Conservation (phyloP, 2,888 invertebrate species). For the Apamea epomidion region DNA sequence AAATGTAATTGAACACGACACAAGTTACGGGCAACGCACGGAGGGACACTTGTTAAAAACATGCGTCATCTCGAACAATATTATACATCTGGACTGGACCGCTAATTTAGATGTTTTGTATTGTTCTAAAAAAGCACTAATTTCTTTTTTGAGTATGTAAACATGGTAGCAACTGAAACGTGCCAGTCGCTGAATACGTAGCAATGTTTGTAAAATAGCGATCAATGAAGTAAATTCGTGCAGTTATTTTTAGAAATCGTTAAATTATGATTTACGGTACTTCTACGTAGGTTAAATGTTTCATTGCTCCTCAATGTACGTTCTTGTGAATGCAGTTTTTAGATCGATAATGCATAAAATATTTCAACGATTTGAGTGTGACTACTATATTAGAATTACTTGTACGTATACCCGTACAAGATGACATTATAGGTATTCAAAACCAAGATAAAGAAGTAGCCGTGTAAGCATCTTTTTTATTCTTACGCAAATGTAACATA, state of each 20-base stretch:
- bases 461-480: background rate
- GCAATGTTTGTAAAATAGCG: conserved; percentile 31
- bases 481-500: background rate
- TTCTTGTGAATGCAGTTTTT: conserved; percentile 42
- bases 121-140: conserved; percentile 29
- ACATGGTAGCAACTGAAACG: conserved; percentile 4
- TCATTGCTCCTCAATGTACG: conserved; percentile 50
- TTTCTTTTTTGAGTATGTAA: conserved; percentile 21
- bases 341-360: conserved; percentile 20
- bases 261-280: conserved; percentile 45
- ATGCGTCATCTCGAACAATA: conserved; percentile 76
- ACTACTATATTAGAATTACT: background rate
- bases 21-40: conserved; percentile 73
- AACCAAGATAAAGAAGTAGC: background rate
- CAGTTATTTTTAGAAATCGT: conserved; percentile 58
- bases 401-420: too few relatives aligned
- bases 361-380: background rate
- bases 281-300: conserved; percentile 43
- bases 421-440: background rate
- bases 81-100: conserved; percentile 63
- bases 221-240: conserved; percentile 49
- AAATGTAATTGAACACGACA: conserved; percentile 88
- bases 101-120: conserved; percentile 44
- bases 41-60: conserved; percentile 64
- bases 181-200: conserved; percentile 1